phyloP scores from a whole-genome alignment of 1,140 invertebrate genomes.

The Meteorus sp. region DNA sequence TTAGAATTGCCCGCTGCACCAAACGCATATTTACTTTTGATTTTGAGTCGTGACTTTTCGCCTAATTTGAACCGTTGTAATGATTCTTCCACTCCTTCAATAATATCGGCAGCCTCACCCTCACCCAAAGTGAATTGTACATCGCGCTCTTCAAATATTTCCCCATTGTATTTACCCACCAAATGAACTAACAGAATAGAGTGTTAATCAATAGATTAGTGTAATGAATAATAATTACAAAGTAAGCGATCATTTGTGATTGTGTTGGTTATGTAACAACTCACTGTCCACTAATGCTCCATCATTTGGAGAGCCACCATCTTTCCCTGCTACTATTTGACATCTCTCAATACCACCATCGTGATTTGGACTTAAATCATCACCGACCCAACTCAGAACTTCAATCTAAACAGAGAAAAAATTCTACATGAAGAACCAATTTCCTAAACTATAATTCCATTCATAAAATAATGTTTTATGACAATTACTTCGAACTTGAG shows the following conservation, averaged over 20 bases:
- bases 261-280: conserved; percentile 25
- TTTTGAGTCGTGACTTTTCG: conserved; percentile 77
- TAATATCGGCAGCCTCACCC: conserved; percentile 72
- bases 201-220: too few species aligned
- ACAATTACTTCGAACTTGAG: conserved; percentile 84
- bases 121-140: conserved; percentile 87
- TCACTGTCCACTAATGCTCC: conserved; percentile 76
- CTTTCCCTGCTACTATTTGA: conserved; percentile 71
- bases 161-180: conserved; percentile 70
- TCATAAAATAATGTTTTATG: conserved; percentile 31
- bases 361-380: conserved; percentile 83
- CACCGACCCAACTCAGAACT: conserved; percentile 79
- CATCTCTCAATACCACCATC: conserved; percentile 81
- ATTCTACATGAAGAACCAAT: too few species aligned
- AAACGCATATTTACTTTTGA: conserved; percentile 84
- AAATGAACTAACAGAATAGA: conserved; percentile 72
- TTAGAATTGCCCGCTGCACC: conserved; percentile 70
- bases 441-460: too few species aligned
- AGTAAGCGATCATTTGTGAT: conserved; percentile 20
- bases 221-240: too few species aligned
- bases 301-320: conserved; percentile 74
- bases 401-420: conserved; percentile 67
- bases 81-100: conserved; percentile 84
- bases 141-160: conserved; percentile 76
- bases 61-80: conserved; percentile 80